A percentile compares a stretch with the other conserved stretches of the same genome.
Evolutionary conservation across 2,888 invertebrate species (phyloP).

Genomic region (Eretmocerus hayati): DNA sequence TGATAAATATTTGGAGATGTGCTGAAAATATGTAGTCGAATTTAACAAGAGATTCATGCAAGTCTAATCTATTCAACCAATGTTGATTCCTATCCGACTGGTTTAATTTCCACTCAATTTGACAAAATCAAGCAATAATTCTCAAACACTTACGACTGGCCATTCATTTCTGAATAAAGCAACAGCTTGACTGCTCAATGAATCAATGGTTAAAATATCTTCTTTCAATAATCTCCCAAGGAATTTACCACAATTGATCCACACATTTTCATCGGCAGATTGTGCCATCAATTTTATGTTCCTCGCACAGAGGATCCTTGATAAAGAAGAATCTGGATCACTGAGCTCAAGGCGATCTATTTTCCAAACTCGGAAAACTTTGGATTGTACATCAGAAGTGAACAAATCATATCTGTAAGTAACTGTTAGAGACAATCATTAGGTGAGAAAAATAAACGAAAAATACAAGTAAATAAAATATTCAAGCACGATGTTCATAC

Average conservation of each 20-base stretch:
- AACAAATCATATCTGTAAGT: constrained; percentile 33
- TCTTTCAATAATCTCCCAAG: constrained; percentile 49
- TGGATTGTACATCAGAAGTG: constrained; percentile 28
- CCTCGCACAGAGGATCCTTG: constrained; percentile 36
- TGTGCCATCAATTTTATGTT: constrained; percentile 37
- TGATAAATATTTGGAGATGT: constrained; percentile 35
- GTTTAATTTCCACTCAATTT: no score
- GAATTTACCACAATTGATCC: constrained; percentile 34
- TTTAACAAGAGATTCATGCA: not conserved
- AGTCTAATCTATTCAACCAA: no score
- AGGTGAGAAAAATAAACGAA: no score
- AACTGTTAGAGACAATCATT: no score
- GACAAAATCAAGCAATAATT: no score
- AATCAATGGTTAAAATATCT: constrained; percentile 54
- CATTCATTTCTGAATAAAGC: constrained; percentile 63
- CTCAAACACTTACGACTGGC: constrained; percentile 55
- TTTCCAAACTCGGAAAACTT: constrained; percentile 38
- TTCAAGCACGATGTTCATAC: no score
- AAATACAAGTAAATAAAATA: no score
- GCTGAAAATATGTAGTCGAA: no score
- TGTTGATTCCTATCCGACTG: no score
- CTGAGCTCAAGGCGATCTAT: constrained; percentile 23
- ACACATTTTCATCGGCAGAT: constrained; percentile 26
- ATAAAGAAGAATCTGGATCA: constrained; percentile 31
- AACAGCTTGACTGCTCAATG: constrained; percentile 60